A percentile compares a stretch with the other conserved stretches of the same genome.
These are phyloP conservation scores for Nasonia giraulti DNA, from an alignment of 1,140 invertebrate species.

Conservation along the genomic window DNA sequence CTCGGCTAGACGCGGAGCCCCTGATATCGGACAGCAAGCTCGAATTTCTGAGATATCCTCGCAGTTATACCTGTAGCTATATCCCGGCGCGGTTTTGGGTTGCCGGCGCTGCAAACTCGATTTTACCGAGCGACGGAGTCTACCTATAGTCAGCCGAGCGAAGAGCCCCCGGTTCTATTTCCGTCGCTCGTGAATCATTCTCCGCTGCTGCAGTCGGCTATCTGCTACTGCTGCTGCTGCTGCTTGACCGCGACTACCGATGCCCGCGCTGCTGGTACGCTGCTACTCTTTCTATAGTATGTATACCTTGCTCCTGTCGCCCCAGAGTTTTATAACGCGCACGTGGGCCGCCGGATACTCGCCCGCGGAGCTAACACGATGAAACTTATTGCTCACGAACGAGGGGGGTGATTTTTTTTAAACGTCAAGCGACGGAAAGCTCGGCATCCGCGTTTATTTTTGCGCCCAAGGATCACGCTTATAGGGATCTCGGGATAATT, in stretches of 20 bases:
- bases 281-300: neutral
- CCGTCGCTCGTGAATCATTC: constrained; percentile 71
- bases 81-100: constrained; percentile 52
- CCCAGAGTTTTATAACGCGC: neutral
- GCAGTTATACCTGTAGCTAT: constrained; percentile 40
- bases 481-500: constrained; percentile 3
- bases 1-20: too few relatives aligned
- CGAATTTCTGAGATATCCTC: constrained; percentile 63
- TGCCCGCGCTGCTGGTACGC: neutral
- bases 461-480: neutral
- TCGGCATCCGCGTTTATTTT: neutral
- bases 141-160: constrained; percentile 54
- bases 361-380: constrained; percentile 2
- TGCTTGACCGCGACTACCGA: neutral
- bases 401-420: constrained; percentile 15
- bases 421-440: neutral
- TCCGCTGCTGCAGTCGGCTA: constrained; percentile 62
- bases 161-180: constrained; percentile 70
- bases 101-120: constrained; percentile 60
- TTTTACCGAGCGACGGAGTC: constrained; percentile 56
- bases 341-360: neutral
- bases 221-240: constrained; percentile 54
- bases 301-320: neutral
- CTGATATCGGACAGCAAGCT: constrained; percentile 43
- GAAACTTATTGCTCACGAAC: constrained; percentile 9